Conservation (phyloP, 2,888 invertebrate species). For the Minunthozetes semirufus region DNA sequence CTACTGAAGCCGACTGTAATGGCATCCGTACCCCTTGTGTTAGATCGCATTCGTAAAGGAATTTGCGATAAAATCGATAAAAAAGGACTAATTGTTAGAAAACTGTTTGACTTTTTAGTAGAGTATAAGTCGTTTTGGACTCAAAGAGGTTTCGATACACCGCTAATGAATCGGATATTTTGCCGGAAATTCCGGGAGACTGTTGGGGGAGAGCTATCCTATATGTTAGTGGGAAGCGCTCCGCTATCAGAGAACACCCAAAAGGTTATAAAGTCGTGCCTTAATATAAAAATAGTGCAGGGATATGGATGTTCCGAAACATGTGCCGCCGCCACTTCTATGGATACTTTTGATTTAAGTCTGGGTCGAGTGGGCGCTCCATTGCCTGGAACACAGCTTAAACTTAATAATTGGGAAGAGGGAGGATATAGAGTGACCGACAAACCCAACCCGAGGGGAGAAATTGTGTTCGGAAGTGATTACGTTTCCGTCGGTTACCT, state of each 20-base stretch:
- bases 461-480: conserved; percentile 77
- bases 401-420: conserved; percentile 86
- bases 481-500: conserved; percentile 90
- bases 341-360: conserved; percentile 54
- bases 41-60: conserved; percentile 94
- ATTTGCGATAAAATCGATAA: conserved; percentile 81
- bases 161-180: conserved; percentile 50
- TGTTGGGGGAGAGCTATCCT: conserved; percentile 78
- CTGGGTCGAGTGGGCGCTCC: conserved; percentile 41
- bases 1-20: conserved; percentile 84
- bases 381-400: conserved; percentile 60
- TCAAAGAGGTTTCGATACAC: conserved; percentile 51
- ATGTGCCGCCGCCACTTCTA: conserved; percentile 65
- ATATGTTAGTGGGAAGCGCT: conserved; percentile 88
- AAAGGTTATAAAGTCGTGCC: conserved; percentile 79
- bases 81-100: conserved; percentile 66
- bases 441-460: conserved; percentile 75
- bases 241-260: conserved; percentile 93
- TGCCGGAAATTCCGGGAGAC: conserved; percentile 62
- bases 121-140: conserved; percentile 82
- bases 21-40: conserved; percentile 89
- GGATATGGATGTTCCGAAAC: conserved; percentile 98
- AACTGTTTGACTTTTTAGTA: conserved; percentile 88
- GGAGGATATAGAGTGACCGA: conserved; percentile 81
- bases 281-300: conserved; percentile 80